These are phyloP conservation scores for Phaethon lepturus DNA, from an alignment of 2,113 vertebrate species.

Conservation along the genomic window DNA sequence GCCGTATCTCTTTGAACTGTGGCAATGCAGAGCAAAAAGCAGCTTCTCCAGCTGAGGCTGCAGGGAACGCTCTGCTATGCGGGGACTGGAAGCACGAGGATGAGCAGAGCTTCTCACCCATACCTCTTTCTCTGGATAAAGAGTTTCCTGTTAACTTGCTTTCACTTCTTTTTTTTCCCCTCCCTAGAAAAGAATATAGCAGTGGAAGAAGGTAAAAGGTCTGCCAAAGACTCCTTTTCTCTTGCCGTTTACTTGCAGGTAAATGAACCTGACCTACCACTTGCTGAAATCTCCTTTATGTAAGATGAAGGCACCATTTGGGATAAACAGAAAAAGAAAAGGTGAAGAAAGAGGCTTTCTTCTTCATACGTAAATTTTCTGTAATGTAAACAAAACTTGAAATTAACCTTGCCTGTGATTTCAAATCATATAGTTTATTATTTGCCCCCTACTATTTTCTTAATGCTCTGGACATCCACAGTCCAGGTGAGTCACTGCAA, in stretches of 20 bases:
- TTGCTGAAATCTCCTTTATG: not conserved
- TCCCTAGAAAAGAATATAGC: not conserved
- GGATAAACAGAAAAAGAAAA: not conserved
- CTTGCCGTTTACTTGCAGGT: not conserved
- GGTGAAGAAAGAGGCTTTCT: not conserved
- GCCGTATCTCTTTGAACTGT: not conserved
- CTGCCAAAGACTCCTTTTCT: not conserved
- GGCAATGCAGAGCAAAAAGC: slow-evolving; percentile 15
- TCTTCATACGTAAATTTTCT: not conserved
- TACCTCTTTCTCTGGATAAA: not conserved
- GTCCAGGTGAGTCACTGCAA: not conserved
- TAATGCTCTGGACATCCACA: not conserved
- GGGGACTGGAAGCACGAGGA: not conserved
- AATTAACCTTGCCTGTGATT: not conserved
- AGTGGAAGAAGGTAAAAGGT: not conserved
- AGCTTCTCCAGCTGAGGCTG: slow-evolving; percentile 9
- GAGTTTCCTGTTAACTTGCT: not conserved
- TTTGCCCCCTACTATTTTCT: not conserved
- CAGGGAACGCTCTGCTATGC: not conserved
- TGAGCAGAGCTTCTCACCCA: not conserved
- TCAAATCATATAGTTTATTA: not conserved
- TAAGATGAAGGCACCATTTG: not conserved
- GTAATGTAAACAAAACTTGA: not conserved
- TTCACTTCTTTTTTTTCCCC: not conserved
- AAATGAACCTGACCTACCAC: not conserved